phyloP scores from a whole-genome alignment of 2,113 vertebrate species.

The Chrysemys picta region DNA sequence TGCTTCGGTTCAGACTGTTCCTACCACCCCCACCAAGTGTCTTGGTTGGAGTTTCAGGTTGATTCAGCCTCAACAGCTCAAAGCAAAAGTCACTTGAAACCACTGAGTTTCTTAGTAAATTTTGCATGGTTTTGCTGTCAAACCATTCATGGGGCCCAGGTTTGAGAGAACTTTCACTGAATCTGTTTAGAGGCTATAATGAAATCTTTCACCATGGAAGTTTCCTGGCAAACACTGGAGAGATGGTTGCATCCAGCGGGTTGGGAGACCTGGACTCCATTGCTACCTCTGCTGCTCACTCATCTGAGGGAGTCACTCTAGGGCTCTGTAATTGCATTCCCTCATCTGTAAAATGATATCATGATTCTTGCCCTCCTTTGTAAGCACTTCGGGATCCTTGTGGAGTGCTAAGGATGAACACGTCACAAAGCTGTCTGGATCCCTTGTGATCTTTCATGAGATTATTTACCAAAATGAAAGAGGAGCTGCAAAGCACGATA shows the following conservation, averaged over 20 bases:
- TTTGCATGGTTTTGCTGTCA: background rate
- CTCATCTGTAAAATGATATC: slow-evolving; percentile 18
- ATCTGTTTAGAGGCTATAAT: background rate
- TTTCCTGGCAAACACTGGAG: background rate
- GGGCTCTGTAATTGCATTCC: slow-evolving; percentile 32
- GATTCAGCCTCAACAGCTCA: slow-evolving; percentile 50
- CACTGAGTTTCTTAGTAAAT: slow-evolving; percentile 23
- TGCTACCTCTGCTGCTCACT: background rate
- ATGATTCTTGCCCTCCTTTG: slow-evolving; percentile 15
- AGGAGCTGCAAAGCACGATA: background rate
- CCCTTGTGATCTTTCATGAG: background rate
- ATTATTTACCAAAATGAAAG: background rate
- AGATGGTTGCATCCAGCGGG: background rate
- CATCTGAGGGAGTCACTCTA: background rate
- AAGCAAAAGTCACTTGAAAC: slow-evolving; percentile 25
- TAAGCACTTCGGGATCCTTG: background rate
- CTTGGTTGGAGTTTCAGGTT: slow-evolving; percentile 47
- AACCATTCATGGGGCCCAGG: background rate
- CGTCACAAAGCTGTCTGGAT: background rate
- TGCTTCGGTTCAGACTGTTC: background rate
- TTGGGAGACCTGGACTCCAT: background rate
- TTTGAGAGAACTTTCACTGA: background rate
- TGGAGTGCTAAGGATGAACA: background rate
- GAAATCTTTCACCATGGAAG: rapidly evolving
- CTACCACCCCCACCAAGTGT: background rate